A percentile compares a stretch with the other conserved stretches of the same genome.
Conservation (phyloP, 2,888 invertebrate genomes). For the Nomada flava region DNA sequence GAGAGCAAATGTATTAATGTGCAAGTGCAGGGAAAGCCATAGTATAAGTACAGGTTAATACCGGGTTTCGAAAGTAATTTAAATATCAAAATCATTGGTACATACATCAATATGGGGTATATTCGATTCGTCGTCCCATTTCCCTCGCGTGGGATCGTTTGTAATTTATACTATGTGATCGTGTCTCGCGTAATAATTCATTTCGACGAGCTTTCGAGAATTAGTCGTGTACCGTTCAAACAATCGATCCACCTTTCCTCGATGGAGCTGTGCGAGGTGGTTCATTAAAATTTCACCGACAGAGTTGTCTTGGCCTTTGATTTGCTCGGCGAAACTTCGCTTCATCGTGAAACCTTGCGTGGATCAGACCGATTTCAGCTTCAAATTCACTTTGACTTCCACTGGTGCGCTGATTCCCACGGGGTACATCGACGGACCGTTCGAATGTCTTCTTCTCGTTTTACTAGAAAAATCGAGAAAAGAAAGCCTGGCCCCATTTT, state of each 20-base stretch:
- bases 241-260: slow-evolving; percentile 58
- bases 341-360: slow-evolving; percentile 50
- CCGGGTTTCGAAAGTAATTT: slow-evolving; percentile 25
- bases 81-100: slow-evolving; percentile 22
- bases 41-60: slow-evolving; percentile 17
- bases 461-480: slow-evolving; percentile 54
- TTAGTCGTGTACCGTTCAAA: slow-evolving; percentile 48
- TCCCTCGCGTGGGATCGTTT: neutral
- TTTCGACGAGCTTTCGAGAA: slow-evolving; percentile 66
- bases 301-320: slow-evolving; percentile 70
- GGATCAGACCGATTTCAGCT: slow-evolving; percentile 69
- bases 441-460: slow-evolving; percentile 38
- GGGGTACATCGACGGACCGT: slow-evolving; percentile 54
- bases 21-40: neutral
- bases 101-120: neutral
- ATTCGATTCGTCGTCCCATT: neutral
- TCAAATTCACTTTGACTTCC: slow-evolving; percentile 68
- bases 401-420: slow-evolving; percentile 63
- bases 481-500: slow-evolving; percentile 30
- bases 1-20: slow-evolving; percentile 24
- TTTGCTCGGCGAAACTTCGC: slow-evolving; percentile 54
- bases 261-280: slow-evolving; percentile 48
- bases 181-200: slow-evolving; percentile 50
- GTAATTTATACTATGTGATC: slow-evolving; percentile 28
- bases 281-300: slow-evolving; percentile 75